Base-by-base conservation (phyloP, 2,888 invertebrate species). In the Rhingia rostrata region DNA sequence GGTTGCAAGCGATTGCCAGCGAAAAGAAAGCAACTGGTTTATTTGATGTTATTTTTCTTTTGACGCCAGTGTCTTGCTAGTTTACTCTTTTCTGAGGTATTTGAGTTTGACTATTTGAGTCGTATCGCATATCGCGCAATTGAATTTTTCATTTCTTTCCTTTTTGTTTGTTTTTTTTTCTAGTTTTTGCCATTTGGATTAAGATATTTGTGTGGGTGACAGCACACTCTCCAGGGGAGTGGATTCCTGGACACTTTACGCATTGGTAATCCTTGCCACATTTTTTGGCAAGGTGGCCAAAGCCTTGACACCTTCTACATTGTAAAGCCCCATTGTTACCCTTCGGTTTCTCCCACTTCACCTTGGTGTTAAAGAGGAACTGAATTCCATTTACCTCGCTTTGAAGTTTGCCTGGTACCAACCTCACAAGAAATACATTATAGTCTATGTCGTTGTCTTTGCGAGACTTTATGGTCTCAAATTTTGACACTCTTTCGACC, bases 241-340 rank as follows among this genome's bases (percentile, higher is more conserved):
- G 63, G 0, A 4, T 7, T 0, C 4, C 3, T 1, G 4, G 7
- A 14, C 35, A 54, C 12, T 35, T 54, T 0, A 35, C 54, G 35
- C 54, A 54, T 7, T 54, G 32, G n/a, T 53, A 53, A 33, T 12
- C 12, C n/a, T 14, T 12, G 2, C 12, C 30, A 9, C 32, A 51
- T 4, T 51, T 51, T 47, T 63, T 63, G 9, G 47, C 47, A 0
- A 63, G 35, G 30, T 64, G 64, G 2, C 53, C 41, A 30, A 53
- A 53, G 0, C 7, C 3, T 14, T 66, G 66, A 12, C 41, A 66
- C 4, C 66, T n/a, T 9, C 66, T 32, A 3, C 53, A 43, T 4
- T 66, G 53, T 0, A 41, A 5, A 0, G 66, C 3, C 0, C 53
- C 66, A 2, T 33, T 32, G 14, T 66, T 66, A 12, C 53, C 66